Evolutionary conservation across 1,140 invertebrate genomes (phyloP), one percentile per base, ranked within the genome.

Genomic region (Forficula auricularia): DNA sequence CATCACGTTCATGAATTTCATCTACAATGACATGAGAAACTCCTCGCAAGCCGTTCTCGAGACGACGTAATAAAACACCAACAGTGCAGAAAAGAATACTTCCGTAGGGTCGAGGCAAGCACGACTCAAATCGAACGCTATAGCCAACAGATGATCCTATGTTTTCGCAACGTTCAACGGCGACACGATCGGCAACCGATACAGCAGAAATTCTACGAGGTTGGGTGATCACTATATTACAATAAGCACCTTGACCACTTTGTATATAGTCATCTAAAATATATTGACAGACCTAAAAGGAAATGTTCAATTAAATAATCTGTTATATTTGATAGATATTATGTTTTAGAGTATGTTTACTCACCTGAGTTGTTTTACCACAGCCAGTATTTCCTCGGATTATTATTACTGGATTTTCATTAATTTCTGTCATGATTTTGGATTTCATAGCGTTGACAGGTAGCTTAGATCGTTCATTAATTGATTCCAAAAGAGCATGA

Each of bases 1-100:
- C 84, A 60, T 98, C 92, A 32, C 94, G 66, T 59, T 98, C 92
- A 56, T 98, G 94, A 47, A 98, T 90, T 70, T 98, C 95, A 64
- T 98, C 95, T 19, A 96, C 81, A 35, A 91, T 82, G 0, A 91
- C 83, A 53, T 92, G 88, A 4, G 83, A 88, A 8, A 92, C 79
- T 1, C 87, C 87, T 42, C 86, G 62, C 2, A 92, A 59, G 2
- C 87, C 86, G 6, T 71, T 73, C 62, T 91, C 86, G 3, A 98
- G 63, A 58, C 94, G 96, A 48, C 91, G 72, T 18, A 98, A 58
- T 12, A 98, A 58, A 0, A 98, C 91, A 19, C 75, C 75, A 66
- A 60, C 60, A 19, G 34, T 36, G n/a, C 34, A 36, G 58, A 97
- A 98, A 56, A 97, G 62, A 12, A 98, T 79, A 1, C 79, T 78